Percentiles rank a stretch among this genome's conserved stretches.
phyloP scores from a whole-genome alignment of 1,140 invertebrate species.

The Diachasmimorpha longicaudata region DNA sequence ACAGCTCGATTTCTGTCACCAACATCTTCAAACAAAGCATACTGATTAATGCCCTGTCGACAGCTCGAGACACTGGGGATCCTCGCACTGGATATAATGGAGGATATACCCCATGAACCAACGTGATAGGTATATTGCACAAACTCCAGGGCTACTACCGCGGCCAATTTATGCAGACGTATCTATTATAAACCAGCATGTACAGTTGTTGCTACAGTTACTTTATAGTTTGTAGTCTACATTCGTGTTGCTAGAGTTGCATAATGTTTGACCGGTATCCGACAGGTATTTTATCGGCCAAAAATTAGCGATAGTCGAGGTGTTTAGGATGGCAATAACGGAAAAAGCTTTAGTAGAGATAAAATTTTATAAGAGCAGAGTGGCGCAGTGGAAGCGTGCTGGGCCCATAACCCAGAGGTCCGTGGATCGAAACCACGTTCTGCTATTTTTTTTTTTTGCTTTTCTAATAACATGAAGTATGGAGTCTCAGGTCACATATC shows the following conservation, averaged over 20 bases:
- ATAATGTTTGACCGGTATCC: neutral
- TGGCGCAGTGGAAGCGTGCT: constrained; percentile 98
- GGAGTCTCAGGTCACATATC: too few relatives aligned
- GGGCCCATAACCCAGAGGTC: constrained; percentile 98
- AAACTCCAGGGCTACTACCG: neutral
- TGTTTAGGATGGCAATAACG: too few relatives aligned
- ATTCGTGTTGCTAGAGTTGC: neutral
- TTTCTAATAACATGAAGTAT: too few relatives aligned
- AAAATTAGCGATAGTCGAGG: too few relatives aligned
- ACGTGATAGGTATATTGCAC: constrained; percentile 1
- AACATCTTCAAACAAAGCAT: constrained; percentile 6
- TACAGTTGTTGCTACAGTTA: constrained; percentile 3
- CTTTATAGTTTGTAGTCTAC: neutral
- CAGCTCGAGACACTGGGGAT: constrained; percentile 24
- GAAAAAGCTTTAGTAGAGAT: too few relatives aligned
- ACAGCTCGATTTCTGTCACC: neutral
- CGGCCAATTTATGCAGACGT: constrained; percentile 22
- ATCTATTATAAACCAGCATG: constrained; percentile 20
- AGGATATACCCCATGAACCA: constrained; percentile 9
- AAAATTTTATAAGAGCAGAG: constrained; percentile 71
- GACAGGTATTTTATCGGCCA: neutral
- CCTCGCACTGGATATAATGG: neutral
- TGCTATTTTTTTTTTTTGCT: constrained; percentile 67
- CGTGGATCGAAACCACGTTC: constrained; percentile 95
- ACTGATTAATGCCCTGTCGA: constrained; percentile 30